Evolutionary conservation across 2,888 invertebrate species (phyloP).

Genomic region (Lutraria lutraria): DNA sequence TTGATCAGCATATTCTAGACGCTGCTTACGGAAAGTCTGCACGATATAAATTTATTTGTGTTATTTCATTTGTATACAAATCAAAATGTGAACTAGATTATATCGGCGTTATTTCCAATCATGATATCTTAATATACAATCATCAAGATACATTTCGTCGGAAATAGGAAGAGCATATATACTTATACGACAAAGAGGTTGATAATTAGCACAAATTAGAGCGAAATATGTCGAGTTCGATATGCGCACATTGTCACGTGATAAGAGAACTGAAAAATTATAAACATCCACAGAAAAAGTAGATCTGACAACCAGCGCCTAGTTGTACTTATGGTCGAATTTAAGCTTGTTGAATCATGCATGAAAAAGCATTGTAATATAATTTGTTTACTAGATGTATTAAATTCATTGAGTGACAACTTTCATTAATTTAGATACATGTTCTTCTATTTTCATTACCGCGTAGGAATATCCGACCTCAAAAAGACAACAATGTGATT

Average conservation of each 20-base stretch:
- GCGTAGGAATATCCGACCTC: slow-evolving; percentile 57
- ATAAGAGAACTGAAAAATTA: slow-evolving; percentile 2
- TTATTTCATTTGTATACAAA: no score
- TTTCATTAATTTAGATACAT: background rate
- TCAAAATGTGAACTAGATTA: no score
- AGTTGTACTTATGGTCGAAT: background rate
- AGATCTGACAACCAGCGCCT: background rate
- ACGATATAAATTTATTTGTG: no score
- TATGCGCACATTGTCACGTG: slow-evolving; percentile 3
- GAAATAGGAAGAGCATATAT: no score
- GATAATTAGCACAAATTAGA: no score
- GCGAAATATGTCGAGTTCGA: background rate
- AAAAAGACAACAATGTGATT: slow-evolving; percentile 67
- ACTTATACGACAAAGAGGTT: no score
- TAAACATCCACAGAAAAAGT: slow-evolving; percentile 31
- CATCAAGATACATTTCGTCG: no score
- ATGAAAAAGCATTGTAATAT: background rate
- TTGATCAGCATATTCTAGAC: no score
- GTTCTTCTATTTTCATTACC: slow-evolving; percentile 43
- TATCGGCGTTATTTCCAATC: no score
- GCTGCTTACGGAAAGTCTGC: background rate
- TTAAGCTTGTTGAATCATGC: background rate
- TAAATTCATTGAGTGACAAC: background rate
- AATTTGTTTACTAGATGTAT: background rate
- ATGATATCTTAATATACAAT: no score